These are phyloP conservation scores for Mobula hypostoma DNA, from an alignment of 2,113 vertebrate species.

Conservation along the genomic window DNA sequence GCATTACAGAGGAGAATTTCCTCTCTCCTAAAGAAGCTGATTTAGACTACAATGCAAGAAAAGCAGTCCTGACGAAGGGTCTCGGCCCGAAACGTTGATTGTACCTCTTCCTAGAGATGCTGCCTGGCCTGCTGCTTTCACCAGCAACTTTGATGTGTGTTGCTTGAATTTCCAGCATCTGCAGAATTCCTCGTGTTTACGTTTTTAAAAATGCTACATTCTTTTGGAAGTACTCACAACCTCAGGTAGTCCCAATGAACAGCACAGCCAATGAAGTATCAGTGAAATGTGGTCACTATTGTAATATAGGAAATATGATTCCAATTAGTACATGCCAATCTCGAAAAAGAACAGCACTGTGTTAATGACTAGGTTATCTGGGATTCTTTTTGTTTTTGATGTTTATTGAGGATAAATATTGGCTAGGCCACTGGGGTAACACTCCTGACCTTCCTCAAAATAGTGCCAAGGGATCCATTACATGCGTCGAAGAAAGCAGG, in stretches of 20 bases:
- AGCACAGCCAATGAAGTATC: not conserved
- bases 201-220: not conserved
- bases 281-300: not conserved
- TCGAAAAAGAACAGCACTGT: not conserved
- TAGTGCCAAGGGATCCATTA: not conserved
- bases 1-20: not conserved
- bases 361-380: not conserved
- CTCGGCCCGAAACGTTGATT: too few species aligned
- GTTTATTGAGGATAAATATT: slow-evolving; percentile 2
- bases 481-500: not conserved
- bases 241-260: not conserved
- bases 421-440: not conserved
- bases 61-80: too few species aligned
- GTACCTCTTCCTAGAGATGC: too few species aligned
- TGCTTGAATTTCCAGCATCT: too few species aligned
- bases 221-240: not conserved
- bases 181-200: too few species aligned
- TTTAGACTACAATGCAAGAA: not conserved
- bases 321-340: not conserved
- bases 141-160: too few species aligned
- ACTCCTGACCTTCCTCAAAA: too few species aligned
- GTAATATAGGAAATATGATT: not conserved
- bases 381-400: not conserved
- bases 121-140: too few species aligned
- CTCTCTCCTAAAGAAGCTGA: not conserved